Evolutionary conservation across 2,797 vertebrate genomes (phyloP), one percentile per base, ranked within the genome.

Genomic region (Aeoliscus strigatus): DNA sequence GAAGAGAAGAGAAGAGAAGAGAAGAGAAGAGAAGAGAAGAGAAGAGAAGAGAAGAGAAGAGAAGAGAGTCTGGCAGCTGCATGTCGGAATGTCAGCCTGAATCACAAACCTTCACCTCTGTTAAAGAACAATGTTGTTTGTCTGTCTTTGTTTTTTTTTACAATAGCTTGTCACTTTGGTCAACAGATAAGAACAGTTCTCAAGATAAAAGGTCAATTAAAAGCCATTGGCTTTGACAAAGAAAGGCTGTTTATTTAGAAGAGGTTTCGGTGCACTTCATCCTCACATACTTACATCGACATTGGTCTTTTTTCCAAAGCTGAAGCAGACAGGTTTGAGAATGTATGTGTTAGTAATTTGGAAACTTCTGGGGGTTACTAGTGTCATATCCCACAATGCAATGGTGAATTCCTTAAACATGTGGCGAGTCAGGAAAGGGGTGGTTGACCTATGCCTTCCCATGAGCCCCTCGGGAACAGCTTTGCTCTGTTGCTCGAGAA

Each of bases 381-480:
- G 74, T 73, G 79, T 82, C 73, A 81, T 69, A 77, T 87, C 89
- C 88, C 86, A 89, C 74, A 89, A 88, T 88, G 87, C 89, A 87
- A 62, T 14, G 53, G 69, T 69, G 84, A 87, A 90, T 89, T 88
- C 86, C 85, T 90, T 87, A 88, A 89, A 89, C 89, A 90, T 89
- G 87, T 90, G 89, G 86, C 82, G 80, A 83, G 66, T 86, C 87
- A 90, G 89, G 89, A 90, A 90, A 88, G 85, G 75, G 86, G 75
- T 84, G 86, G 81, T 88, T 90, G 88, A 90, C 88, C 89, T 85
- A 41, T 88, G 86, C 60, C 84, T 85, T 84, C 71, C 73, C 71
- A 80, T 57, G 84, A 86, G 86, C 81, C 88, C 82, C 87, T 71
- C 42, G 77, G 88, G 86, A 88, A 73, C 62, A 41, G 76, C 73